A percentile compares a stretch with the other conserved stretches of the same genome.
Evolutionary conservation across 2,113 vertebrate species (phyloP).

Genomic region (Tamias sibiricus): DNA sequence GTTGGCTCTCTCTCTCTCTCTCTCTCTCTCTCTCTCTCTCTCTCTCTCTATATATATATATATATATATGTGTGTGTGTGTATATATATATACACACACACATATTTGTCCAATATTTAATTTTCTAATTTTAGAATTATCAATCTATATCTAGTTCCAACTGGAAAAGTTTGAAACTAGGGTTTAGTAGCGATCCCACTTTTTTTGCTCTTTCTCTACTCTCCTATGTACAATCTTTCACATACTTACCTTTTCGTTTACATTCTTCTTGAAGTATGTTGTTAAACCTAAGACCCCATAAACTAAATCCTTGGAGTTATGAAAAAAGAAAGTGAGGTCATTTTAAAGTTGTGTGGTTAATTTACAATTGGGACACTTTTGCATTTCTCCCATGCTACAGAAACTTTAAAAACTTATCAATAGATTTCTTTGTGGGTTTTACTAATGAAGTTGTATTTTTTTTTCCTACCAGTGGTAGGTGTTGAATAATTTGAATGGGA

Average conservation of each 20-base stretch:
- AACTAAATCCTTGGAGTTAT: constrained; percentile 64
- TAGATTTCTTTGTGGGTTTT: constrained; percentile 87
- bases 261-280: constrained; percentile 42
- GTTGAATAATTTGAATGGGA: constrained; percentile 88
- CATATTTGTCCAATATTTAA: not conserved
- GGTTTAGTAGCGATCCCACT: not conserved
- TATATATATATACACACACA: too few species aligned
- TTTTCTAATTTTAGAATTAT: constrained; percentile 33
- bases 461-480: constrained; percentile 80
- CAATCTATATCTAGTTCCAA: not conserved
- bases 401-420: constrained; percentile 82
- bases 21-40: too few species aligned
- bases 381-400: constrained; percentile 72
- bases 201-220: not conserved
- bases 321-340: constrained; percentile 72
- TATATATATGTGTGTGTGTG: too few species aligned
- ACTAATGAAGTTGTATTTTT: constrained; percentile 72
- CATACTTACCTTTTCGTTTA: constrained; percentile 63
- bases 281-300: constrained; percentile 67
- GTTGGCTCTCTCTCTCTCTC: not conserved
- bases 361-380: constrained; percentile 78
- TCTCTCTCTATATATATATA: too few species aligned
- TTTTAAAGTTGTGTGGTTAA: constrained; percentile 77
- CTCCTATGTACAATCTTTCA: constrained; percentile 9
- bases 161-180: not conserved